Evolutionary conservation across 2,113 vertebrate species (phyloP), one percentile per base, ranked within the genome.

Genomic region (Promerops cafer): DNA sequence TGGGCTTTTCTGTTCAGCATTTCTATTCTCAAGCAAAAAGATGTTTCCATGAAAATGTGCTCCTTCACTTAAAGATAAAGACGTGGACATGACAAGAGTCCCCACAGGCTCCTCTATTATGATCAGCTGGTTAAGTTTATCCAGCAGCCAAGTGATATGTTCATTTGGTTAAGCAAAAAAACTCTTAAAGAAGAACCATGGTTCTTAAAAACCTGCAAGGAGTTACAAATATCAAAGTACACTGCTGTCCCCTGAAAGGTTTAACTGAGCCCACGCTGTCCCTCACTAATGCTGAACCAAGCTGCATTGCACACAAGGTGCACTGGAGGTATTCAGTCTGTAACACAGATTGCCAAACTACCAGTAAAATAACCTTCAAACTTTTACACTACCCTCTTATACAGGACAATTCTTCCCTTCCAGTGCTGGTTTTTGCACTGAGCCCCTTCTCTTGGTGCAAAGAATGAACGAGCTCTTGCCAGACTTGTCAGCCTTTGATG

Each of bases 271-370:
- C 59, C 19, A 10, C 6, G 10, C 20, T 16, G 49, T 40, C 13
- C 20, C 15, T 59, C 49, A 13, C 27, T 49, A 50, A n/a, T 1
- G 1, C 44, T n/a, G 69, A 66, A 14, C 54, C 44, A 45, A 0
- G 0, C 13, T 22, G 49, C 44, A 30, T 0, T 5, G 4, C 27
- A 22, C 4, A 14, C 24, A 11, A 16, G 42, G 35, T 19, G 21
- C 35, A 9, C 31, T 50, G 69, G 4, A 50, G 16, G 33, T 33
- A 20, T 16, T 47, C 12, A 50, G 18, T 16, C 37, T 56, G 16
- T 21, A 63, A 69, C 26, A 91, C 16, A 88, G 12, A 71, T 13
- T 54, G 57, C 17, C 81, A 40, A 83, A 64, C 22, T 28, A 45
- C 4, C 57, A 60, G 33, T 17, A n/a, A 56, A 87, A 39, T 35